Evolutionary conservation across 2,797 vertebrate genomes (phyloP).

Genomic region (Xiphophorus birchmanni): DNA sequence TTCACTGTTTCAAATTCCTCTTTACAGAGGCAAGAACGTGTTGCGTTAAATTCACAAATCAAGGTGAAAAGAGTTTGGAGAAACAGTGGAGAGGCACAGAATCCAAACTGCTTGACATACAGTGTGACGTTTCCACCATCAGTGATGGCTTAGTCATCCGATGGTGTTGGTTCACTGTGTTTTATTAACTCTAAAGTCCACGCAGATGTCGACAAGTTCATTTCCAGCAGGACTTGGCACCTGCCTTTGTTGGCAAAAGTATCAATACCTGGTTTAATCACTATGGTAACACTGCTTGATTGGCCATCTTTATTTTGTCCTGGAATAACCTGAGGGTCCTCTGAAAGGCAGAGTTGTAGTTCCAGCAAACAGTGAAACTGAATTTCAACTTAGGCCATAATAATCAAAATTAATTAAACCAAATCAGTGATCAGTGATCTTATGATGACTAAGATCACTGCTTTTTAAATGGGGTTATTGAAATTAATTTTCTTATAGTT

Average conservation of each 20-base stretch:
- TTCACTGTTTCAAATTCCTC: not conserved
- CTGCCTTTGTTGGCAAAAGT: not conserved
- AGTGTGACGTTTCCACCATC: not conserved
- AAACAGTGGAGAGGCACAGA: not conserved
- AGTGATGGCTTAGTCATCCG: not conserved
- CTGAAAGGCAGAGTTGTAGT: too few species aligned
- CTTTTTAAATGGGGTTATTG: not conserved
- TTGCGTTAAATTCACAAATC: not conserved
- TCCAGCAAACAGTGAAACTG: not conserved
- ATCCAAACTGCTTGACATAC: not conserved
- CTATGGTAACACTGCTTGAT: not conserved
- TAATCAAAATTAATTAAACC: not conserved
- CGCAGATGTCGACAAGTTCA: not conserved
- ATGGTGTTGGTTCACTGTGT: not conserved
- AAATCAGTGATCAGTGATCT: not conserved
- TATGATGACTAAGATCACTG: not conserved
- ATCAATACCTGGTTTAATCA: not conserved
- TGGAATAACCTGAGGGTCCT: too few species aligned
- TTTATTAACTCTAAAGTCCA: constrained; percentile 1
- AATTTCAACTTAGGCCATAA: not conserved
- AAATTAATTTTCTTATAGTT: not conserved
- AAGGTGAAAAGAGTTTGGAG: not conserved
- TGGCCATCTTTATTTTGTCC: not conserved
- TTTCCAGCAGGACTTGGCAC: not conserved
- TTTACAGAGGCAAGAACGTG: not conserved